Evolutionary conservation across 2,113 vertebrate species (phyloP).

Genomic region (Taxidea taxus): DNA sequence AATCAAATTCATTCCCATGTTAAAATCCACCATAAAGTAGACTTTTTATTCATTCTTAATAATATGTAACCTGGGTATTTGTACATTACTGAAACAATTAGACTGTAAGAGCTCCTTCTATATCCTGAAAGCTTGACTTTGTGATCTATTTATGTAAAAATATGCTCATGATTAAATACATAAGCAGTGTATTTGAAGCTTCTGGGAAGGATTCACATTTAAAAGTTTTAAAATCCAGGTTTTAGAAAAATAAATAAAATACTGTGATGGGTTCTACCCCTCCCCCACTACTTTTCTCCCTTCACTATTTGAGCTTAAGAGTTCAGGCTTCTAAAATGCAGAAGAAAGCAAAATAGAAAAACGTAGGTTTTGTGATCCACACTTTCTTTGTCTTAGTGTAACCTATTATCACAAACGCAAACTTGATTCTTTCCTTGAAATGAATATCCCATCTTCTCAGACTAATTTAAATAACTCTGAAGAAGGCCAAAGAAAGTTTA

Average conservation of each 20-base stretch:
- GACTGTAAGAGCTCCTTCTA: neutral
- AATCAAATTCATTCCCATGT: slow-evolving; percentile 33
- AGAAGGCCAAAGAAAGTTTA: slow-evolving; percentile 12
- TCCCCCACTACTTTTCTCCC: neutral
- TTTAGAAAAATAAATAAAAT: slow-evolving; percentile 58
- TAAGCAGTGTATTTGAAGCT: neutral
- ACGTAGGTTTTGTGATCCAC: neutral
- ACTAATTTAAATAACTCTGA: slow-evolving; percentile 40
- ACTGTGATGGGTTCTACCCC: neutral
- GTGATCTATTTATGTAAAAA: slow-evolving; percentile 32
- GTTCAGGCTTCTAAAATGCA: slow-evolving; percentile 42
- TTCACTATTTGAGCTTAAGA: slow-evolving; percentile 21
- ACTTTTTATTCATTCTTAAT: neutral
- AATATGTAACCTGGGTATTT: slow-evolving; percentile 18
- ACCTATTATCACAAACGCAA: slow-evolving; percentile 27
- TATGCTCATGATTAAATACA: neutral
- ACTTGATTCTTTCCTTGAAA: slow-evolving; percentile 19
- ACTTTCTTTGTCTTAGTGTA: neutral
- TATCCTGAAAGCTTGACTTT: neutral
- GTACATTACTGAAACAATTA: slow-evolving; percentile 27
- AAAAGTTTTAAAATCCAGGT: slow-evolving; percentile 37
- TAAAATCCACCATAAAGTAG: neutral
- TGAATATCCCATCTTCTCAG: neutral
- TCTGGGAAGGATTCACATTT: slow-evolving; percentile 36
- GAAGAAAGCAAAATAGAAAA: slow-evolving; percentile 23